Evolutionary conservation across 2,888 invertebrate genomes (phyloP).

Genomic region (Sialis lutaria): DNA sequence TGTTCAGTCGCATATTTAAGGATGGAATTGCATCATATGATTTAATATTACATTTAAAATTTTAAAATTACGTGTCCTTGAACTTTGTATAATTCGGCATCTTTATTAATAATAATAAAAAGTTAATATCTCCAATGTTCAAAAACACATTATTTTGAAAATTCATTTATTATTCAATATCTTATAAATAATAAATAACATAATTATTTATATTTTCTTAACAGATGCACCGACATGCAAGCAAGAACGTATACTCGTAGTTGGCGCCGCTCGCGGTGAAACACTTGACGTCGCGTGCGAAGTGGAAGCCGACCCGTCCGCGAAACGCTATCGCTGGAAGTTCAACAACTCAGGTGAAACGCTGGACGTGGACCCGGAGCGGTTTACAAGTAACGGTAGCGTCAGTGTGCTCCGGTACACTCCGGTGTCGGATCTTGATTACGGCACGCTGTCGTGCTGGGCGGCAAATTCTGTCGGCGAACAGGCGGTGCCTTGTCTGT

Average conservation of each 20-base stretch:
- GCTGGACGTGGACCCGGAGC: slow-evolving; percentile 60
- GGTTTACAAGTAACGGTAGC: slow-evolving; percentile 59
- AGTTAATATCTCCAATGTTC: no score
- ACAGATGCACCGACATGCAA: slow-evolving; percentile 73
- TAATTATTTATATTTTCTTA: slow-evolving; percentile 10
- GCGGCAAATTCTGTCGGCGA: slow-evolving; percentile 70
- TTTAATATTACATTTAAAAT: no score
- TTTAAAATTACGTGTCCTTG: no score
- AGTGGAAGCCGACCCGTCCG: slow-evolving; percentile 83
- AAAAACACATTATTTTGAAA: no score
- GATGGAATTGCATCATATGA: no score
- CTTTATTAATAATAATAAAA: no score
- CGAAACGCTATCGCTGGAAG: slow-evolving; percentile 81
- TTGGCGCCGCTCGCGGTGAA: slow-evolving; percentile 79
- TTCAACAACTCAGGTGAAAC: slow-evolving; percentile 89
- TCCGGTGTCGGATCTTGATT: slow-evolving; percentile 51
- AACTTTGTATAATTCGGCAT: no score
- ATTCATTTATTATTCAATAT: no score
- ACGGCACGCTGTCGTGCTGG: slow-evolving; percentile 76
- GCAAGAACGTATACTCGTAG: slow-evolving; percentile 57
- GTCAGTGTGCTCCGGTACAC: slow-evolving; percentile 47
- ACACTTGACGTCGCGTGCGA: slow-evolving; percentile 73
- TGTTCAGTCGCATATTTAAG: no score
- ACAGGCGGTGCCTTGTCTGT: slow-evolving; percentile 69
- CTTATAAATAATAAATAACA: no score